These are phyloP conservation scores for Thunnus albacares DNA, from an alignment of 2,797 vertebrate genomes.

Conservation along the genomic window DNA sequence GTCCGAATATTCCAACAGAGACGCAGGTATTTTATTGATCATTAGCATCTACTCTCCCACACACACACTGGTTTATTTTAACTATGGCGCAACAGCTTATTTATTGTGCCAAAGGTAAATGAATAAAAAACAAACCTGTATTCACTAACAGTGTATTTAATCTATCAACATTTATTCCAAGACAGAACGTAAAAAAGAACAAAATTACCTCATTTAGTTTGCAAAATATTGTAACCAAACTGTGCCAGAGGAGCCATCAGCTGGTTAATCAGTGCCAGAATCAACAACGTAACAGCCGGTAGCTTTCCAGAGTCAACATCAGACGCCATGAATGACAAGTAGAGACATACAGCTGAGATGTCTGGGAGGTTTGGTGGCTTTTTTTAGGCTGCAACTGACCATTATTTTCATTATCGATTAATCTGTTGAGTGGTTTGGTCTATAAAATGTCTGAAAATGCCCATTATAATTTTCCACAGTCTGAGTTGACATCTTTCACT, in stretches of 20 bases:
- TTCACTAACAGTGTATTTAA: slow-evolving; percentile 15
- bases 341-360: background rate
- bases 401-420: no score
- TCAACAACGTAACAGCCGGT: slow-evolving; percentile 12
- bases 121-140: background rate
- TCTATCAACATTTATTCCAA: background rate
- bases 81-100: background rate
- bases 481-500: no score
- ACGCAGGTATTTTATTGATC: background rate
- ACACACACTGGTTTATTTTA: no score
- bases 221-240: slow-evolving; percentile 9
- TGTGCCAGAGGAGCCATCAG: slow-evolving; percentile 13
- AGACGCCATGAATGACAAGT: background rate
- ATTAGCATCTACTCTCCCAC: background rate
- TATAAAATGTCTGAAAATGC: no score
- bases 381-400: no score
- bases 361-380: background rate
- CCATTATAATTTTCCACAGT: no score
- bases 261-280: slow-evolving; percentile 67
- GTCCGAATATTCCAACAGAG: no score
- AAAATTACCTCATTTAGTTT: background rate
- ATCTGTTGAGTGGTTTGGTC: no score
- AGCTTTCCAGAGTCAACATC: background rate
- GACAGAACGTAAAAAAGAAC: background rate
- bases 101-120: slow-evolving; percentile 1